Evolutionary conservation across 2,888 invertebrate genomes (phyloP).

Genomic region (Stramonita haemastoma): DNA sequence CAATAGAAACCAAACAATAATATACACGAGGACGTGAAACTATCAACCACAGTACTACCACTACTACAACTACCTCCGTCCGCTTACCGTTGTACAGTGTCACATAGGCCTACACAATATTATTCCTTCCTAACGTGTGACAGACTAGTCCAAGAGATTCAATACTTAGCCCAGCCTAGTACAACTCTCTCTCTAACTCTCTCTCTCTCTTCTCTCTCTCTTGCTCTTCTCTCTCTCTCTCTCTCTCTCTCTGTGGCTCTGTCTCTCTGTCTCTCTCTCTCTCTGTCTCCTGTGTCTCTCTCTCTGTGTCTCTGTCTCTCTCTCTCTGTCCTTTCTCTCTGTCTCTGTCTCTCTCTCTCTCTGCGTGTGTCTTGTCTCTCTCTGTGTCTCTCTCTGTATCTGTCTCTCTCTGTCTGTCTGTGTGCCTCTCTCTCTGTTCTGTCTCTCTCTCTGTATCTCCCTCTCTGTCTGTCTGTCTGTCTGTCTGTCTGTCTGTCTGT

Average conservation of each 20-base stretch:
- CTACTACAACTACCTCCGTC: too few relatives aligned
- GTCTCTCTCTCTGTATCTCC: too few relatives aligned
- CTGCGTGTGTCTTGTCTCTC: neutral
- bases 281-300: neutral
- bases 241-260: neutral
- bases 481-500: neutral
- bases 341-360: neutral
- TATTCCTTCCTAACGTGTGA: too few relatives aligned
- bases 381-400: neutral
- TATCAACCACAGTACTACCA: too few relatives aligned
- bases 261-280: neutral
- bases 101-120: too few relatives aligned
- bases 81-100: too few relatives aligned
- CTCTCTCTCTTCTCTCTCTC: neutral
- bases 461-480: neutral
- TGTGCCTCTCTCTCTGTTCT: neutral
- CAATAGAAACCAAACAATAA: too few relatives aligned
- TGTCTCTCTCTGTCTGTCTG: neutral
- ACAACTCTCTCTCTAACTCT: neutral
- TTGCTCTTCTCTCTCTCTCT: neutral
- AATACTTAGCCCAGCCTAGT: neutral
- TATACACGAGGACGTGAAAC: too few relatives aligned
- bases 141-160: too few relatives aligned
- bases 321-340: neutral
- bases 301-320: neutral